Conservation (phyloP, 1,140 invertebrate species). For the Mercenaria mercenaria region DNA sequence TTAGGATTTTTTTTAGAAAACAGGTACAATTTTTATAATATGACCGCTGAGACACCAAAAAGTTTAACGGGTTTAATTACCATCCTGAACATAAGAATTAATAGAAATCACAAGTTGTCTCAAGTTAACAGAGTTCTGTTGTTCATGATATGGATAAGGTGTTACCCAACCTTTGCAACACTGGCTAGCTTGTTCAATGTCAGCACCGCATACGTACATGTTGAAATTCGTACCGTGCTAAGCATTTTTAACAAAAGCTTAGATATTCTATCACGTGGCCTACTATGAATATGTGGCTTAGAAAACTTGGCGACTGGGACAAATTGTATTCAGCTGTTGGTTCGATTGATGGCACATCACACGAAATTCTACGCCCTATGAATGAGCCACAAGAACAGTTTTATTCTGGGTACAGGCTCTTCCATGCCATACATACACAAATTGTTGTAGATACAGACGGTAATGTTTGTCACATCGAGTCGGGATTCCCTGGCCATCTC, state of each 20-base stretch:
- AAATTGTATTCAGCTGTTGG: not conserved
- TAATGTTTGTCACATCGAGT: not conserved
- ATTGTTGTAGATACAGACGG: not conserved
- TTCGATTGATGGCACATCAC: not conserved
- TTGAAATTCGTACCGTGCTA: not conserved
- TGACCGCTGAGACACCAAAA: not conserved
- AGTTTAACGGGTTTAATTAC: too few relatives aligned
- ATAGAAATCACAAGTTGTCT: not conserved
- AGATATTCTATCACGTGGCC: not conserved
- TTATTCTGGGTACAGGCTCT: not conserved
- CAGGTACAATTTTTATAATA: too few relatives aligned
- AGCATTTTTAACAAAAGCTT: not conserved
- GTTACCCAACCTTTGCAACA: too few relatives aligned
- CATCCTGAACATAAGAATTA: not conserved
- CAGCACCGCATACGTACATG: not conserved
- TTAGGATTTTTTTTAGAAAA: too few relatives aligned
- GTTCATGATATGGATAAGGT: not conserved
- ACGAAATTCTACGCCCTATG: not conserved
- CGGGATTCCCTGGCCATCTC: too few relatives aligned
- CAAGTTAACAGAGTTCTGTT: not conserved
- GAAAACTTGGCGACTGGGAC: not conserved
- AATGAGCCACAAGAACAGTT: not conserved
- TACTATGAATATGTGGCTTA: not conserved
- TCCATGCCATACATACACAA: not conserved
- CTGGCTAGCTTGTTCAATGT: too few relatives aligned